Evolutionary conservation across 2,797 vertebrate genomes (phyloP), one percentile per base, ranked within the genome.

Genomic region (Manis javanica): DNA sequence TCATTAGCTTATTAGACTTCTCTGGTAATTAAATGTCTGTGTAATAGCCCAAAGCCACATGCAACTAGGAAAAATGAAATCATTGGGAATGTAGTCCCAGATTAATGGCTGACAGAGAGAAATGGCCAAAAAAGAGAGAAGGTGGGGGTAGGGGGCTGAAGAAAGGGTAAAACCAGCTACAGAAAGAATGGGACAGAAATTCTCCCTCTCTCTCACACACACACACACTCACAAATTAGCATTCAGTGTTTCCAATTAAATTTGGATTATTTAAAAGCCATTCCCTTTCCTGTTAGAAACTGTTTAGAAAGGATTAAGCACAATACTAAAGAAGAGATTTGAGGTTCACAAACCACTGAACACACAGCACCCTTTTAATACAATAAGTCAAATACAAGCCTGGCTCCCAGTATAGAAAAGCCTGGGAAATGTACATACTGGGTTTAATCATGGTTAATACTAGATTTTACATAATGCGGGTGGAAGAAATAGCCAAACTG

Each of bases 251-350:
- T 90, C 86, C 92, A 94, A 98, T 97, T 96, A 97, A 96, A 96
- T 95, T 92, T 92, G 95, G 96, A 96, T 97, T 97, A 97, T 83
- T 96, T 87, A 93, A 90, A 90, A 97, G 69, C 24, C 49, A 68
- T 94, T 78, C 46, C 12, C 49, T 93, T 89, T 83, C 39, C 29
- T 66, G 31, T 94, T 87, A 94, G 78, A 94, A 59, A 69, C 85
- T 87, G 55, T 94, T 91, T 91, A 79, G 51, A 75, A 97, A 96
- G 75, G 90, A 95, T 97, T 90, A 84, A 90, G 39, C 39, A 69
- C 16, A n/a, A 79, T 34, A 12, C 39, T 79, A 81, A 82, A 94
- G 69, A 91, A 89, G 88, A 95, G 81, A 90, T 81, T 66, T 85
- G 42, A 46, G n/a, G 42, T 64, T 79, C 81, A 92, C 49, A 97